Conservation (phyloP, 2,888 invertebrate species). For the Chelonus formosanus region DNA sequence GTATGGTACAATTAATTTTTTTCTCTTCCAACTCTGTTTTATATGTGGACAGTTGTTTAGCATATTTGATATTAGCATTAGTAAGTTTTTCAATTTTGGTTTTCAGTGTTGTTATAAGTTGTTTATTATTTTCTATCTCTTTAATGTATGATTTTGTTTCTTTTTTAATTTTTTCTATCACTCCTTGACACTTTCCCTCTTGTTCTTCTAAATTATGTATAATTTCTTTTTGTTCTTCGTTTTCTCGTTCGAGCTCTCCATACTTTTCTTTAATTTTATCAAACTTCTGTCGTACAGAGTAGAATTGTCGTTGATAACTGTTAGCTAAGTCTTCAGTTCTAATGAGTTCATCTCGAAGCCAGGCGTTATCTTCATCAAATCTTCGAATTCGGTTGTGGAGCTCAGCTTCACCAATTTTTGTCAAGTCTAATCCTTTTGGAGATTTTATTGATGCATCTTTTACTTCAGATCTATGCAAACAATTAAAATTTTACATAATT, state of each 20-base stretch:
- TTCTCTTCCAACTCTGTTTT: constrained; percentile 40
- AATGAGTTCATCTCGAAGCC: constrained; percentile 44
- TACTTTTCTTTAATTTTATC: constrained; percentile 42
- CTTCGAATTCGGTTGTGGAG: constrained; percentile 44
- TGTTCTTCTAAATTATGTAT: constrained; percentile 37
- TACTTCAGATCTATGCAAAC: constrained; percentile 28
- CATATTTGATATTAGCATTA: constrained; percentile 40
- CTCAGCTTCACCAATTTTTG: constrained; percentile 37
- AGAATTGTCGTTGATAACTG: constrained; percentile 36
- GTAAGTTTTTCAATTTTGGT: constrained; percentile 38
- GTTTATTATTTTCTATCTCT: constrained; percentile 43
- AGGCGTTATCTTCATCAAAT: constrained; percentile 45
- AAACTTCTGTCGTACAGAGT: constrained; percentile 37
- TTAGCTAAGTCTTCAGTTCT: constrained; percentile 43
- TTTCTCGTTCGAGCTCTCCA: constrained; percentile 42
- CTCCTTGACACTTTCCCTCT: constrained; percentile 39
- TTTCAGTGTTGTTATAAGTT: constrained; percentile 37
- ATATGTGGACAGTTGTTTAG: constrained; percentile 33
- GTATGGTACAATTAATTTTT: constrained; percentile 39
- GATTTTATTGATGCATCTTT: constrained; percentile 29
- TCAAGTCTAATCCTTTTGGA: constrained; percentile 12
- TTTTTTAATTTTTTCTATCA: constrained; percentile 43
- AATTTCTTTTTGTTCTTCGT: constrained; percentile 46
- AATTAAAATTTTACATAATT: too few relatives aligned
- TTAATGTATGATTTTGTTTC: constrained; percentile 38